A percentile compares a stretch with the other conserved stretches of the same genome.
These are phyloP conservation scores for Xiphorhynchus erythropygius DNA, from an alignment of 2,797 vertebrate genomes.

Conservation along the genomic window DNA sequence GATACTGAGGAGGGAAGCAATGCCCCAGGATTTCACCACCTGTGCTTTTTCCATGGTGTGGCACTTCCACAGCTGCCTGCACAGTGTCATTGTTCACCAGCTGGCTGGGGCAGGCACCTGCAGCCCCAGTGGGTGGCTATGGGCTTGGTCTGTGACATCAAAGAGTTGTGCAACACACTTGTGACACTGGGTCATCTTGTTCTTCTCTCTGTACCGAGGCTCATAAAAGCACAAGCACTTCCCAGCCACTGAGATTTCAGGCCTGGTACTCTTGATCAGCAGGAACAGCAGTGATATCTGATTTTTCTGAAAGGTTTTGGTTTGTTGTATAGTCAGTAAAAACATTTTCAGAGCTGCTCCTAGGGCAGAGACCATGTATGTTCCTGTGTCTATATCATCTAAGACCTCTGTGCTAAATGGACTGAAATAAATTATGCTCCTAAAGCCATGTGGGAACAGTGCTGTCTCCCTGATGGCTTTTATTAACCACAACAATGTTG, in stretches of 20 bases:
- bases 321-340: background rate
- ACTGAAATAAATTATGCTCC: background rate
- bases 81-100: background rate
- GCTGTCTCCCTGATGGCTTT: background rate
- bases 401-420: background rate
- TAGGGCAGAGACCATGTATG: background rate
- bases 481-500: background rate
- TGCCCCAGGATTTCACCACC: background rate
- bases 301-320: background rate
- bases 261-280: background rate
- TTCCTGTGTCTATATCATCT: background rate
- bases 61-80: background rate
- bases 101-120: background rate
- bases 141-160: background rate
- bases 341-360: background rate
- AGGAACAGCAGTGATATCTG: background rate
- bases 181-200: background rate
- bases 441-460: background rate
- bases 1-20: background rate
- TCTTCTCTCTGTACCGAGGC: background rate
- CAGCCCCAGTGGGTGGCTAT: background rate
- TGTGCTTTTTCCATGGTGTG: background rate
- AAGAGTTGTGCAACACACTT: background rate
- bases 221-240: background rate
- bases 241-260: background rate